These are phyloP conservation scores for Danio jaintianensis DNA, from an alignment of 2,797 vertebrate genomes.

Conservation along the genomic window DNA sequence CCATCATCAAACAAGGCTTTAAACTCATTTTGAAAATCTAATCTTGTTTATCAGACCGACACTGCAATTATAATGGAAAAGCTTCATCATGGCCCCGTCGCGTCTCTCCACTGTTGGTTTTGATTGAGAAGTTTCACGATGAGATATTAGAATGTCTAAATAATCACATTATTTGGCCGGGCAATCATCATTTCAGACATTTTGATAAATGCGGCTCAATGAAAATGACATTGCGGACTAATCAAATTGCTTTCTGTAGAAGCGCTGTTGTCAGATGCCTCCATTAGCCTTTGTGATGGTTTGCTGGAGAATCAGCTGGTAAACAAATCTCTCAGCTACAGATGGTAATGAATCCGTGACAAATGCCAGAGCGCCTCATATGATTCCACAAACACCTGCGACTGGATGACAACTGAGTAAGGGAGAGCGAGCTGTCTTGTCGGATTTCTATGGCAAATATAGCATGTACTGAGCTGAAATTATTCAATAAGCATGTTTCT, in stretches of 20 bases:
- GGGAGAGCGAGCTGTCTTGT: not conserved
- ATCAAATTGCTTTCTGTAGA: conserved; percentile 33
- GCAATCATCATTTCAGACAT: conserved; percentile 34
- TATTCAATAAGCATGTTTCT: too few species aligned
- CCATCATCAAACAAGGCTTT: conserved; percentile 36
- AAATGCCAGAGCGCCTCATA: conserved; percentile 71
- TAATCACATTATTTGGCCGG: conserved; percentile 38
- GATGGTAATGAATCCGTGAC: conserved; percentile 70
- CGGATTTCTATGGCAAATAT: not conserved
- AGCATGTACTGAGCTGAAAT: not conserved
- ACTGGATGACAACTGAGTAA: conserved; percentile 40
- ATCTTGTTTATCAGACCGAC: conserved; percentile 37
- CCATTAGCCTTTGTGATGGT: conserved; percentile 17
- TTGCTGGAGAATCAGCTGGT: conserved; percentile 27
- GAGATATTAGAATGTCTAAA: conserved; percentile 36
- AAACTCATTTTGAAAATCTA: conserved; percentile 29
- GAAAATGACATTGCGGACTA: not conserved
- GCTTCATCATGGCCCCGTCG: not conserved
- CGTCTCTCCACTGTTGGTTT: not conserved
- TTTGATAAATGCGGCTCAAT: conserved; percentile 20
- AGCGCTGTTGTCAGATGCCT: conserved; percentile 15
- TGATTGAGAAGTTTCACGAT: not conserved
- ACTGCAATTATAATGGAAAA: conserved; percentile 4
- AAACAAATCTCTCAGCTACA: conserved; percentile 70
- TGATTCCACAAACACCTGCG: conserved; percentile 66